Conservation (phyloP, 1,140 invertebrate species). For the Hyles euphorbiae region DNA sequence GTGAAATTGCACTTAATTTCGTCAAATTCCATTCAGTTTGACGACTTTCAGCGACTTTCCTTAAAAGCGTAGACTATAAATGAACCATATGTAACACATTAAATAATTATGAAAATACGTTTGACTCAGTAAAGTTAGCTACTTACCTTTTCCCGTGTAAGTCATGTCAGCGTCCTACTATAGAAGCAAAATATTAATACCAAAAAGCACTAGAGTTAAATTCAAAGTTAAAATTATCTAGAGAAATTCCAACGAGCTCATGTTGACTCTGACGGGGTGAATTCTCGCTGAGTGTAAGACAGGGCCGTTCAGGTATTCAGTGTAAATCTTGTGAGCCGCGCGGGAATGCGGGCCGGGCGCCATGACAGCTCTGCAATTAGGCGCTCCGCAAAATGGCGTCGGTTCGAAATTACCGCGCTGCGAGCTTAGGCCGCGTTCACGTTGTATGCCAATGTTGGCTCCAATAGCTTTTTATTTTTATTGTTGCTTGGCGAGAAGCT, state of each 20-base stretch:
- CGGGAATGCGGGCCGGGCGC: slow-evolving; percentile 29
- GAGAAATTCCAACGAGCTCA: slow-evolving; percentile 12
- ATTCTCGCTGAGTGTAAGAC: slow-evolving; percentile 22
- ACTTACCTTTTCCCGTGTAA: no score
- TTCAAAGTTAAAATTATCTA: slow-evolving; percentile 15
- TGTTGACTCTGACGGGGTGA: slow-evolving; percentile 10
- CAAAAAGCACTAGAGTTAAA: background rate
- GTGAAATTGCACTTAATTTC: no score
- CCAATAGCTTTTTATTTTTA: background rate
- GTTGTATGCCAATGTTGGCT: background rate
- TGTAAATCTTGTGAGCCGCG: slow-evolving; percentile 29
- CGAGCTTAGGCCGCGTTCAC: background rate
- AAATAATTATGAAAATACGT: no score
- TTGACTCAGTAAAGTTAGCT: no score
- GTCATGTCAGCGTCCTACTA: no score
- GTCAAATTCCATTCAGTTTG: no score
- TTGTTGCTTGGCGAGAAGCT: background rate
- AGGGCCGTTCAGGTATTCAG: slow-evolving; percentile 28
- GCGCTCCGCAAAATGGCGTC: slow-evolving; percentile 25
- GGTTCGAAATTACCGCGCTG: slow-evolving; percentile 21
- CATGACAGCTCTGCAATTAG: slow-evolving; percentile 37
- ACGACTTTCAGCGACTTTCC: no score
- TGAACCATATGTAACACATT: no score
- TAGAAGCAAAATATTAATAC: background rate
- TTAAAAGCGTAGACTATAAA: no score